Evolutionary conservation across 2,113 vertebrate genomes (phyloP).

Genomic region (Hemibagrus wyckioides): DNA sequence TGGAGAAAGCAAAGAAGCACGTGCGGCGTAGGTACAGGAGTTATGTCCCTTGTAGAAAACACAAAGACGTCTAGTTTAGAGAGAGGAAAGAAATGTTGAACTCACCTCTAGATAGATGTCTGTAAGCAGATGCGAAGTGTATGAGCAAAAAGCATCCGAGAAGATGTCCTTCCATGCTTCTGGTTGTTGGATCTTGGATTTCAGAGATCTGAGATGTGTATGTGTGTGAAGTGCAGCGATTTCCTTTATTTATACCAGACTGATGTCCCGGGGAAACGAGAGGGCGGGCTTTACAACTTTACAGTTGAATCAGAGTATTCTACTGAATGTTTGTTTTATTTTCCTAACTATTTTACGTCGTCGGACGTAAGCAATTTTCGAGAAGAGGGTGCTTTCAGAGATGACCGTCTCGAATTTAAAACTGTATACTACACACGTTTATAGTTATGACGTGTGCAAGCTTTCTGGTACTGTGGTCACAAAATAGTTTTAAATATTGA

Average conservation of each 20-base stretch:
- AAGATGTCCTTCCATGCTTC: slow-evolving; percentile 61
- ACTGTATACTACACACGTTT: no score
- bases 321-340: neutral
- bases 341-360: neutral
- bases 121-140: slow-evolving; percentile 40
- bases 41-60: neutral
- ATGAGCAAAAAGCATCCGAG: slow-evolving; percentile 54
- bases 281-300: slow-evolving; percentile 56
- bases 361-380: neutral
- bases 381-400: neutral
- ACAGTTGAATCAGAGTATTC: neutral
- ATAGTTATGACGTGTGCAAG: no score
- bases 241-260: slow-evolving; percentile 10
- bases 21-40: no score
- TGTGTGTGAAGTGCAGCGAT: neutral
- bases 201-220: neutral
- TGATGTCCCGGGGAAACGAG: slow-evolving; percentile 29
- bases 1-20: neutral
- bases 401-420: neutral
- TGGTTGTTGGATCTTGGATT: neutral
- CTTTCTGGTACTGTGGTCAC: no score
- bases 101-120: slow-evolving; percentile 57
- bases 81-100: neutral
- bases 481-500: no score
- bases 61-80: neutral